Base-by-base conservation (phyloP, 2,888 invertebrate species). In the Rhamnusium bicolor region DNA sequence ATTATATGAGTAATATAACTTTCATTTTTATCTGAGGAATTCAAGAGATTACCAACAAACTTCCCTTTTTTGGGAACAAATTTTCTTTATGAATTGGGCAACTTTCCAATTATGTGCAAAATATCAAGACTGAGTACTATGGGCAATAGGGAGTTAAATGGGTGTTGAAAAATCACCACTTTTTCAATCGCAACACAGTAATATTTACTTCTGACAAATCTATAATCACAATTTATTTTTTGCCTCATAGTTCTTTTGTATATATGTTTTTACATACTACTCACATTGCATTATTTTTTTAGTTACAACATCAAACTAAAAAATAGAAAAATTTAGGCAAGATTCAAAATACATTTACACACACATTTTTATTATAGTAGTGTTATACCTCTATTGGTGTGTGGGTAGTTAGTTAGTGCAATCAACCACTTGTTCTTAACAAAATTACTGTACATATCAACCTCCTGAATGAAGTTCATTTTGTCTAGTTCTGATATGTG, bases 251-350 rank as follows among this genome's bases (percentile, higher is more conserved):
- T n/a, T n/a, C n/a, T n/a, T n/a, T n/a, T n/a, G n/a, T n/a, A n/a
- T n/a, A n/a, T n/a, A n/a, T n/a, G n/a, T n/a, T n/a, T n/a, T n/a
- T n/a, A n/a, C n/a, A n/a, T n/a, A n/a, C n/a, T n/a, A n/a, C n/a
- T n/a, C 29, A 16, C 16, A 10, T 2, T 19, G 16, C 60, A 60
- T 54, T 54, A 54, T 58, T 58, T 29, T 4, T 58, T 58, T 32
- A 58, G 58, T 32, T 58, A 58, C 60, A 40, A 61, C 12, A 40
- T 46, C 32, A 40, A 61, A 61, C 12, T 14, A 1, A 19, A 40
- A 19, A 32, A 19, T 40, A 46, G 10, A 16, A 18, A 19, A 19
- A 32, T 53, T 18, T n/a, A n/a, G 62, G 62, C 61, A 62, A 54
- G 69, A 51, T 60, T 69, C 16, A 12, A 24, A 24, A 24, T 24